Percentiles rank a stretch among this genome's conserved stretches.
These are phyloP conservation scores for Peromyscus aztecus DNA, from an alignment of 2,797 vertebrate genomes.

Conservation along the genomic window DNA sequence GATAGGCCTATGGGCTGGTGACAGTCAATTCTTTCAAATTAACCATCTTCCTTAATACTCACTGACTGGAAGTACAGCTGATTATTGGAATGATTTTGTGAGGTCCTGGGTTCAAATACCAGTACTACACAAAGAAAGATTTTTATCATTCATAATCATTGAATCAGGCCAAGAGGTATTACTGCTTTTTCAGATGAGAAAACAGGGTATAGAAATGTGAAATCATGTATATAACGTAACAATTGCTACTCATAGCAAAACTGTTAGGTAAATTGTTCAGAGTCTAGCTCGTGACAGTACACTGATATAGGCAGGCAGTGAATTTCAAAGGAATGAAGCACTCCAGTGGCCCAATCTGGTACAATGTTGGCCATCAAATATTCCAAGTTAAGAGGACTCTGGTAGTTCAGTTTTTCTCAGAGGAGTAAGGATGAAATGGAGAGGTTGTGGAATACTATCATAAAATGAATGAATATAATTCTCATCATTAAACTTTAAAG, in stretches of 20 bases:
- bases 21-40: background rate
- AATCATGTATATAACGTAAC: background rate
- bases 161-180: no score
- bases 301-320: background rate
- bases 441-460: background rate
- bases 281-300: background rate
- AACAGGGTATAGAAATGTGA: background rate
- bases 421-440: background rate
- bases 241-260: background rate
- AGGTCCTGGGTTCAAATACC: background rate
- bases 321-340: background rate
- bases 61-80: background rate
- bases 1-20: background rate
- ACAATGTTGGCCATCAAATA: background rate
- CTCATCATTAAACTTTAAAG: background rate
- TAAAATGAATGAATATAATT: background rate
- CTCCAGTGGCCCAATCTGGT: background rate
- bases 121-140: background rate
- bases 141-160: background rate
- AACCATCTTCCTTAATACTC: background rate
- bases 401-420: background rate
- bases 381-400: background rate
- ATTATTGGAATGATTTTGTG: background rate
- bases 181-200: background rate
- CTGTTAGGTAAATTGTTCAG: background rate